Base-by-base conservation (phyloP, 2,113 vertebrate genomes). In the Meriones unguiculatus region DNA sequence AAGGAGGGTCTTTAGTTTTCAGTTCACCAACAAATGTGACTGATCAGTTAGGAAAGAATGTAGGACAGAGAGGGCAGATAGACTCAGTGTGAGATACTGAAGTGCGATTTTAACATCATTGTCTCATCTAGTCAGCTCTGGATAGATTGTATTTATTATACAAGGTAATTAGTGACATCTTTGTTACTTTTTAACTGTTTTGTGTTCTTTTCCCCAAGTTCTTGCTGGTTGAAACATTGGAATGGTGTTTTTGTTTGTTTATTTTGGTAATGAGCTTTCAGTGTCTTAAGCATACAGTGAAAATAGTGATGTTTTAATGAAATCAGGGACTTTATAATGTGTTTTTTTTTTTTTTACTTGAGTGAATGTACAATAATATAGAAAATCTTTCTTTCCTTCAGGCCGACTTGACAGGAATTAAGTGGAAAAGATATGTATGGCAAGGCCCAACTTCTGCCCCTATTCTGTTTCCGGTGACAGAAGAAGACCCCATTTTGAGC, bases 391-490 rank as follows among this genome's bases (percentile, higher is more conserved):
- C 70, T 91, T 4, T 93, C 41, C 82, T 88, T 54, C 97, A 99
- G 99, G 99, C 99, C 96, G 99, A 99, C 98, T 99, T 99, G 97
- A 99, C 99, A 0, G 99, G 99, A 95, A 99, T 99, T 99, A 99
- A 99, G 99, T 99, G 99, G 99, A 99, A 99, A 98, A 99, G 99
- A 97, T 99, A 99, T 3, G 99, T 99, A 97, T 99, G 99, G 99
- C 99, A 99, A 98, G 99, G 99, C 96, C 99, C 99, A 98, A 99
- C 99, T 24, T 99, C 99, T 97, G 99, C 99, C 32, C 99, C 99
- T n/a, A 99, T 99, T 98, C 99, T 99, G 96, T 99, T 99, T 97
- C 99, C 99, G 11, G 99, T 99, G 90, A 99, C 99, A 46, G 99
- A 99, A 98, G 99, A 99, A 98, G 99, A 99, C 98, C 99, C 99